A percentile compares a stretch with the other conserved stretches of the same genome.
phyloP scores from a whole-genome alignment of 2,888 invertebrate genomes.

The Oscheius sp. region DNA sequence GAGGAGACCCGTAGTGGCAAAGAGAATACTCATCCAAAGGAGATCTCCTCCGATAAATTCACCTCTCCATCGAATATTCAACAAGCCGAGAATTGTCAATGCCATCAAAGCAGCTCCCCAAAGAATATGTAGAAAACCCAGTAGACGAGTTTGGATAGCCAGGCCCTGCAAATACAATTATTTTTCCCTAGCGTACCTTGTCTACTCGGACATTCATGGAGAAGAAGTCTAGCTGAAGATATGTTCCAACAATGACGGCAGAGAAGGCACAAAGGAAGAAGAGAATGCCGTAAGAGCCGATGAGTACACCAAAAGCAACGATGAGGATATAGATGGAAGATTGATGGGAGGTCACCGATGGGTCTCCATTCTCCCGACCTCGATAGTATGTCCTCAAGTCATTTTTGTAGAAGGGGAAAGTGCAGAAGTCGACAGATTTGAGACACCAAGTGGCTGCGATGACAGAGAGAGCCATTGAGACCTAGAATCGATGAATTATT shows the following conservation, averaged over 20 bases:
- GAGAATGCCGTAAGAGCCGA: conserved; percentile 57
- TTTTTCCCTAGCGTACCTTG: conserved; percentile 21
- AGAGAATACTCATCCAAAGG: conserved; percentile 65
- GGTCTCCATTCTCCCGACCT: conserved; percentile 40
- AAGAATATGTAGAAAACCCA: conserved; percentile 61
- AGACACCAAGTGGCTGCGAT: conserved; percentile 68
- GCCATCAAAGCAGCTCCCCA: conserved; percentile 64
- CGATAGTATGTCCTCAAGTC: conserved; percentile 62
- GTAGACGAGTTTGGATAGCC: conserved; percentile 35
- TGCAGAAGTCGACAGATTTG: conserved; percentile 68
- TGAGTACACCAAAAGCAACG: conserved; percentile 65
- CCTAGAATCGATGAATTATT: conserved; percentile 38
- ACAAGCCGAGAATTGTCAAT: conserved; percentile 62
- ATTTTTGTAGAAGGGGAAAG: conserved; percentile 66
- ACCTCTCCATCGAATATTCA: conserved; percentile 64
- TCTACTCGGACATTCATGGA: conserved; percentile 49
- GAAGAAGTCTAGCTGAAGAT: conserved; percentile 54
- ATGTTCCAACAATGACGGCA: conserved; percentile 59
- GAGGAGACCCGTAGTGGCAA: conserved; percentile 61
- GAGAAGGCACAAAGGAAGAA: conserved; percentile 61
- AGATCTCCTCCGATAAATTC: conserved; percentile 67
- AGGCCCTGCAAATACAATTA: conserved; percentile 31
- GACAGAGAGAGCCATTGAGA: conserved; percentile 64
- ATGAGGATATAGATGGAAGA: conserved; percentile 64
- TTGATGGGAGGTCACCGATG: conserved; percentile 44